Evolutionary conservation across 2,113 vertebrate genomes (phyloP).

Genomic region (Aplodontia rufa): DNA sequence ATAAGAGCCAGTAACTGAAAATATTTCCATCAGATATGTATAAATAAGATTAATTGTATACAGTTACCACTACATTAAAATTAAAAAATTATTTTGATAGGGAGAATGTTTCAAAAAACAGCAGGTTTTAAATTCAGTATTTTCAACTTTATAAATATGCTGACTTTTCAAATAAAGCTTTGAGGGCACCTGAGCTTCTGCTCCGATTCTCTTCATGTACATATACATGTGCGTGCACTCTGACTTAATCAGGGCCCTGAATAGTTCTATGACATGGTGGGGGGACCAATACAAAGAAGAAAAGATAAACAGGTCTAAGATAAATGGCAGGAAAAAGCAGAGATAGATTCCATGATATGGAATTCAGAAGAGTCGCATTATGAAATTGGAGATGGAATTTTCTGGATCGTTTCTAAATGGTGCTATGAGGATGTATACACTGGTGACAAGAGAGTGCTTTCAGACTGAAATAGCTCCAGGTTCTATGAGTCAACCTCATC

Average conservation of each 20-base stretch:
- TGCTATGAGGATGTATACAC: neutral
- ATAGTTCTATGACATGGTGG: neutral
- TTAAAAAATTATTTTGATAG: neutral
- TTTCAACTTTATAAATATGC: neutral
- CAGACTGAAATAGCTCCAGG: neutral
- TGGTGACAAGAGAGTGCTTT: neutral
- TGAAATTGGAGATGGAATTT: neutral
- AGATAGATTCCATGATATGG: neutral
- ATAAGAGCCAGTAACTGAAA: neutral
- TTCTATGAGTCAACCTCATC: neutral
- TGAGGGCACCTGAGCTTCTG: neutral
- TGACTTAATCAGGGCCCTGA: neutral
- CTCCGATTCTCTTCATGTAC: neutral
- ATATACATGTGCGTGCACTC: neutral
- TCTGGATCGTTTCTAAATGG: neutral
- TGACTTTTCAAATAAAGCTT: neutral
- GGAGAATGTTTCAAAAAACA: neutral
- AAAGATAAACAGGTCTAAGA: neutral
- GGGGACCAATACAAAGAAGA: neutral
- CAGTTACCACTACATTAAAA: neutral
- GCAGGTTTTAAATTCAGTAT: neutral
- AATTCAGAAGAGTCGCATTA: neutral
- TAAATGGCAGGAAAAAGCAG: neutral
- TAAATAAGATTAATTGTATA: conserved; percentile 18
- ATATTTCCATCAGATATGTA: neutral